Evolutionary conservation across 2,113 vertebrate genomes (phyloP).

Genomic region (Festucalex cinctus): DNA sequence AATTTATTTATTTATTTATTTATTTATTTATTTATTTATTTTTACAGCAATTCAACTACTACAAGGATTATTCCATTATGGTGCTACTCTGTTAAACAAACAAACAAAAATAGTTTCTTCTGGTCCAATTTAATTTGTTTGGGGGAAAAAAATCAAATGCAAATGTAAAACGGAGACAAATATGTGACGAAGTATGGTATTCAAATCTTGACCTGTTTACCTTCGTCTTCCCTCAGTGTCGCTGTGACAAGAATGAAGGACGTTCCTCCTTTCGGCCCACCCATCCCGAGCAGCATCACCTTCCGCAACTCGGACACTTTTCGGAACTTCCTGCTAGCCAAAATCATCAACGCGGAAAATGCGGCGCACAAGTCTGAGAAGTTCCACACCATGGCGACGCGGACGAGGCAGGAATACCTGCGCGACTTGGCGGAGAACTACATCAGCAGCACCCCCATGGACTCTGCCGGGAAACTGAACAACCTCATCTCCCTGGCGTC

Average conservation of each 20-base stretch:
- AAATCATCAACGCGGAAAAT: constrained; percentile 89
- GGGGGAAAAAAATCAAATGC: no score
- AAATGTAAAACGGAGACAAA: neutral
- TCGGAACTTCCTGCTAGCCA: constrained; percentile 89
- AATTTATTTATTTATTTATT: no score
- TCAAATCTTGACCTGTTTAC: neutral
- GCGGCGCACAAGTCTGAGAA: constrained; percentile 91
- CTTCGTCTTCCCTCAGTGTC: constrained; percentile 67
- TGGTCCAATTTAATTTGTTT: no score
- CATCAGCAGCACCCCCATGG: constrained; percentile 81
- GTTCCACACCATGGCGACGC: constrained; percentile 91
- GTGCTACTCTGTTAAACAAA: no score
- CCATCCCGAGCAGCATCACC: constrained; percentile 78
- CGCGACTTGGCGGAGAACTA: constrained; percentile 88
- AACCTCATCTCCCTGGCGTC: constrained; percentile 87
- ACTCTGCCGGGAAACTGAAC: constrained; percentile 85
- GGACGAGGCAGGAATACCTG: constrained; percentile 90
- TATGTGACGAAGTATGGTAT: neutral
- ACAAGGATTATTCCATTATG: no score
- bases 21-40: no score
- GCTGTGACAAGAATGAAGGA: constrained; percentile 96
- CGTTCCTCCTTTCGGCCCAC: constrained; percentile 88
- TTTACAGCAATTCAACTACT: no score
- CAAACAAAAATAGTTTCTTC: no score
- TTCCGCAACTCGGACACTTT: constrained; percentile 85